These are phyloP conservation scores for Eidolon dupreanum DNA, from an alignment of 2,797 vertebrate species.

Conservation along the genomic window DNA sequence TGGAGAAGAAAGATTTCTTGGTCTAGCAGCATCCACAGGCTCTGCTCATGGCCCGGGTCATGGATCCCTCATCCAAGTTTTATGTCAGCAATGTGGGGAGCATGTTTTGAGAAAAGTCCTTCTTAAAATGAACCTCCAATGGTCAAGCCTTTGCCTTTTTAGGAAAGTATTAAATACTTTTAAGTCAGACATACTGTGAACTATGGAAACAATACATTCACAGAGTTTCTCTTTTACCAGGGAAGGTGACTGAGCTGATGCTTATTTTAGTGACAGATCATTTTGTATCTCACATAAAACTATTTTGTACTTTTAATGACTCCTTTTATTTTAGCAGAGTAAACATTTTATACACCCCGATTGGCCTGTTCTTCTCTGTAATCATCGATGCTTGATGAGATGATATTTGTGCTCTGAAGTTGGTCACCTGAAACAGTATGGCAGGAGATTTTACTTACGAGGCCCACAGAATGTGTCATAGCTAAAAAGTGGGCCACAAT, in stretches of 20 bases:
- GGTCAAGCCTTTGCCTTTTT: neutral
- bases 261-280: conserved; percentile 47
- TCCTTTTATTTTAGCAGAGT: neutral
- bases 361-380: neutral
- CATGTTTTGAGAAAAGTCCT: neutral
- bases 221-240: neutral
- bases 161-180: fast-evolving
- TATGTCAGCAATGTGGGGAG: neutral
- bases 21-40: neutral
- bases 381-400: neutral
- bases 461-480: neutral
- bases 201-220: neutral
- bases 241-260: neutral
- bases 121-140: neutral
- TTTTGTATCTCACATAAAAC: neutral
- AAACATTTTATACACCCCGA: neutral
- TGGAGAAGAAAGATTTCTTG: neutral
- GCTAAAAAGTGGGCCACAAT: neutral
- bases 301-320: conserved; percentile 10
- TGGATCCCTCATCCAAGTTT: neutral
- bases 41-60: neutral
- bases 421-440: neutral
- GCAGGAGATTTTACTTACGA: neutral
- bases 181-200: neutral
- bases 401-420: neutral